Evolutionary conservation across 1,140 invertebrate genomes (phyloP).

Genomic region (Venustaconcha ellipsiformis): DNA sequence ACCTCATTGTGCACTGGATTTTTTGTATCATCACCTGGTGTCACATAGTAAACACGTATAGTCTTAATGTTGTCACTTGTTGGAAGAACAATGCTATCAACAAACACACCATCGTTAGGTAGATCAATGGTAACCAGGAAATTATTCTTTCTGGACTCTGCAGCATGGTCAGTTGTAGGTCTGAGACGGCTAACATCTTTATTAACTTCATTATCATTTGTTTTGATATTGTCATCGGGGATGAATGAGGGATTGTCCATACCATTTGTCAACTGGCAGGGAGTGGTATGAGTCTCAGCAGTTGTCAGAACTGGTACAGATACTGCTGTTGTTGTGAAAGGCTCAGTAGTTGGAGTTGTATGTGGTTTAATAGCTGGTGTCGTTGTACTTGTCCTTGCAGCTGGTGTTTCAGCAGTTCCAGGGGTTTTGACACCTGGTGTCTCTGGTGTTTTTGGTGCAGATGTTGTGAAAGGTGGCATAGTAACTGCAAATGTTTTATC

Average conservation of each 20-base stretch:
- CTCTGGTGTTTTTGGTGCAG: too few species aligned
- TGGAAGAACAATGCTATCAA: slow-evolving; percentile 16
- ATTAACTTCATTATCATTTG: slow-evolving; percentile 23
- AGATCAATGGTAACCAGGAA: slow-evolving; percentile 11
- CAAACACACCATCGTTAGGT: slow-evolving; percentile 8
- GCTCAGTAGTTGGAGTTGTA: too few species aligned
- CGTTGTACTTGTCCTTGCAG: too few species aligned
- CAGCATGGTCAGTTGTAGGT: slow-evolving; percentile 14
- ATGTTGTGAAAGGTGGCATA: too few species aligned
- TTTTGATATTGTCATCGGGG: slow-evolving; percentile 22
- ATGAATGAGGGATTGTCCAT: slow-evolving; percentile 21
- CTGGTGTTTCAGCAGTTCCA: too few species aligned
- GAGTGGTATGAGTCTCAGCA: neutral
- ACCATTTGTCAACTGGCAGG: neutral
- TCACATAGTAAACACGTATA: slow-evolving; percentile 6
- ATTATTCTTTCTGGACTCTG: neutral
- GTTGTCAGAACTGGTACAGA: neutral
- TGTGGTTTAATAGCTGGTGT: too few species aligned
- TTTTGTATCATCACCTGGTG: neutral
- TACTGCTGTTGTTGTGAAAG: too few species aligned
- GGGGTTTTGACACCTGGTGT: too few species aligned
- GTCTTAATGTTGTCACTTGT: slow-evolving; percentile 15
- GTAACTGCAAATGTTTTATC: too few species aligned
- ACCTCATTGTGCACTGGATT: slow-evolving; percentile 9
- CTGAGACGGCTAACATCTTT: slow-evolving; percentile 6